Evolutionary conservation across 2,888 invertebrate genomes (phyloP).

Genomic region (Ferrisia virgata): DNA sequence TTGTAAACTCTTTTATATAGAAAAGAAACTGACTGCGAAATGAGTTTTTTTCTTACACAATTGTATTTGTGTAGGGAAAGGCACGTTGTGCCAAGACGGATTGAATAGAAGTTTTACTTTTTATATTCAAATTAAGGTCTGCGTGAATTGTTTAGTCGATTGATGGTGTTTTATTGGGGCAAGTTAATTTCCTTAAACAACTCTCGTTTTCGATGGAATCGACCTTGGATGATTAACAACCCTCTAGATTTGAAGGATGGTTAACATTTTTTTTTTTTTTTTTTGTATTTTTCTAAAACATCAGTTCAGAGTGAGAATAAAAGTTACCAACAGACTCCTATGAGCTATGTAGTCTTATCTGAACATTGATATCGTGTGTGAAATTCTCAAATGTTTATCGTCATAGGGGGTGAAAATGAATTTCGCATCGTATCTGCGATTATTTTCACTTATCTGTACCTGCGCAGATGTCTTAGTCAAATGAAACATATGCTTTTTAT

Average conservation of each 20-base stretch:
- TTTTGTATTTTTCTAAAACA: no score
- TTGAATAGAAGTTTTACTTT: not conserved
- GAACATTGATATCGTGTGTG: not conserved
- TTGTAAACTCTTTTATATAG: not conserved
- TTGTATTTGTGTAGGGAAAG: not conserved
- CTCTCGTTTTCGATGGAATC: not conserved
- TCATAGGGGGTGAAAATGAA: not conserved
- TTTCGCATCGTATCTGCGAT: not conserved
- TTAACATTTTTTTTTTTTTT: no score
- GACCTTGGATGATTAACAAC: slow-evolving; percentile 8
- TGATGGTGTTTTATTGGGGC: not conserved
- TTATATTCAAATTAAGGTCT: not conserved
- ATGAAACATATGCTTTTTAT: not conserved
- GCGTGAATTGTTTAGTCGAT: not conserved
- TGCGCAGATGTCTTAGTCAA: not conserved
- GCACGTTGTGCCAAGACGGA: not conserved
- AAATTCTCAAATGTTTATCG: not conserved
- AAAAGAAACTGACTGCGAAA: not conserved
- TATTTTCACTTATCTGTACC: not conserved
- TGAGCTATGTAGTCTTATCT: not conserved
- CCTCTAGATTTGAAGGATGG: not conserved
- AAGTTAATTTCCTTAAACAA: slow-evolving; percentile 5
- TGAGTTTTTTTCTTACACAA: not conserved
- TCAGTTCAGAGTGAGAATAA: not conserved
- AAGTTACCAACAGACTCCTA: no score